Evolutionary conservation across 2,888 invertebrate species (phyloP).

Genomic region (Orthosia gothica): DNA sequence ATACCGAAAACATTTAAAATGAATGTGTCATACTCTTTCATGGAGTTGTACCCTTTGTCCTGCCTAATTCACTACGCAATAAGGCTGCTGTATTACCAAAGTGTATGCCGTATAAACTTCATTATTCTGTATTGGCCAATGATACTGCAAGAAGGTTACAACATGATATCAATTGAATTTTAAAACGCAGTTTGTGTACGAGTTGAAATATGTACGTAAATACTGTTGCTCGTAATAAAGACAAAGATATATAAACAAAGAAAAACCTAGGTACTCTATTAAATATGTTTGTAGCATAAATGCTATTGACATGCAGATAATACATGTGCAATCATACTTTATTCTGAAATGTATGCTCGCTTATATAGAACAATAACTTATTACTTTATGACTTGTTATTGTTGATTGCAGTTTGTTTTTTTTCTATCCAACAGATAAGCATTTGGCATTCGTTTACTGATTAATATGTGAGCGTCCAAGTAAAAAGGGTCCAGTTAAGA

Average conservation of each 20-base stretch:
- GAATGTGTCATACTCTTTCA: too few species aligned
- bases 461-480: not conserved
- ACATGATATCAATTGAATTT: conserved; percentile 1
- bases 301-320: not conserved
- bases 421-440: conserved; percentile 6
- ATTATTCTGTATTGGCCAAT: conserved; percentile 11
- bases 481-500: too few species aligned
- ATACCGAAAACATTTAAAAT: too few species aligned
- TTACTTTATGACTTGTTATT: conserved; percentile 7
- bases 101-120: conserved; percentile 12
- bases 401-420: not conserved
- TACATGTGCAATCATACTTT: conserved; percentile 19
- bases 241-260: conserved; percentile 23
- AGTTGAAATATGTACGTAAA: conserved; percentile 5
- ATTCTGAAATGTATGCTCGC: conserved; percentile 24
- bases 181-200: not conserved
- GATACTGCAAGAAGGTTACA: conserved; percentile 5
- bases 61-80: too few species aligned
- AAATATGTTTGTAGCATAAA: not conserved
- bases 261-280: not conserved
- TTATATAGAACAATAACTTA: conserved; percentile 21
- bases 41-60: too few species aligned
- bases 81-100: not conserved
- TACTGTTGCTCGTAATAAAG: conserved; percentile 1
- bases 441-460: conserved; percentile 1